These are phyloP conservation scores for Oncorhynchus tshawytscha DNA, from an alignment of 2,113 vertebrate species.

Conservation along the genomic window DNA sequence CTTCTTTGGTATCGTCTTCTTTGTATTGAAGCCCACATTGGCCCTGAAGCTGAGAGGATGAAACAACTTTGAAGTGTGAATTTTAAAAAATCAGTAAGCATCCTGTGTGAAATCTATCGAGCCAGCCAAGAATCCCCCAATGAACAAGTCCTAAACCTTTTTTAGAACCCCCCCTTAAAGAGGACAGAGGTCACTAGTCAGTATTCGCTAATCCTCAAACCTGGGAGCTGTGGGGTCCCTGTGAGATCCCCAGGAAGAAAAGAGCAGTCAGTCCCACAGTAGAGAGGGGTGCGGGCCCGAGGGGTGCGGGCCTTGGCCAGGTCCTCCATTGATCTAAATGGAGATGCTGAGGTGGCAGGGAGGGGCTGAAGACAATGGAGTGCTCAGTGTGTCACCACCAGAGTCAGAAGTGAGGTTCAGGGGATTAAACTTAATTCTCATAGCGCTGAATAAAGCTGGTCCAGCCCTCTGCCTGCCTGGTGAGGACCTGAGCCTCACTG, in stretches of 20 bases:
- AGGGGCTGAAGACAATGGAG: background rate
- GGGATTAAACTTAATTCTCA: slow-evolving; percentile 29
- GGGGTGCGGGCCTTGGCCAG: background rate
- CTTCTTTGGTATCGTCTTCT: too few species aligned
- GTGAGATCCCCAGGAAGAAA: background rate
- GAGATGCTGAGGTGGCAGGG: background rate
- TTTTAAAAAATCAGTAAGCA: too few species aligned
- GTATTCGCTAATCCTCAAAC: background rate
- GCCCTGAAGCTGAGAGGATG: too few species aligned
- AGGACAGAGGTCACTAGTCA: background rate
- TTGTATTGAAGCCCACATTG: too few species aligned
- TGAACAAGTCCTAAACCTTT: too few species aligned
- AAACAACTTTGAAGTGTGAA: too few species aligned
- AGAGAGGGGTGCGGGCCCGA: background rate
- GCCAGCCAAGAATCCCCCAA: too few species aligned
- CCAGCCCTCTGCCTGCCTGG: slow-evolving; percentile 7
- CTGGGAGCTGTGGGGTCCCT: background rate
- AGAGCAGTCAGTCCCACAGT: slow-evolving; percentile 10
- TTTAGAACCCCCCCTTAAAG: background rate
- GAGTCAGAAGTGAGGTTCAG: slow-evolving; percentile 29
- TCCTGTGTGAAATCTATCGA: too few species aligned
- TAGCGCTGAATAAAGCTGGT: slow-evolving; percentile 8
- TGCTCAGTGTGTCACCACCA: slow-evolving; percentile 4
- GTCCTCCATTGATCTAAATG: slow-evolving; percentile 3
- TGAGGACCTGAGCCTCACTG: slow-evolving; percentile 4